phyloP scores from a whole-genome alignment of 2,113 vertebrate species.

The Mustela nigripes region DNA sequence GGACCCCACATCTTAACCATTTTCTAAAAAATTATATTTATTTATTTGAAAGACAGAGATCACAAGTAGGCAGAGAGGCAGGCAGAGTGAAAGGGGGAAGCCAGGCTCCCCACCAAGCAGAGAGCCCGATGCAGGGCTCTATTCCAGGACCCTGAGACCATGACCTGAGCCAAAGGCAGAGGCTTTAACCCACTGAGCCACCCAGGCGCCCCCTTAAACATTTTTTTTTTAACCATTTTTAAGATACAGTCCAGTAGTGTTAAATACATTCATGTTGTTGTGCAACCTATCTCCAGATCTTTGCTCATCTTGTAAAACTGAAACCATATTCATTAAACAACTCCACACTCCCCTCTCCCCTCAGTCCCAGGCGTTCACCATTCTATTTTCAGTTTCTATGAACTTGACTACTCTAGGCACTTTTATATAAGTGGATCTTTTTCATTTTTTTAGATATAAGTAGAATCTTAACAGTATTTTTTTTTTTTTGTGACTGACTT shows the following conservation, averaged over 20 bases:
- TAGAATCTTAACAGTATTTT: not conserved
- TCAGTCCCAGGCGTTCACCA: not conserved
- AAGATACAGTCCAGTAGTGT: not conserved
- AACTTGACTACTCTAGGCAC: not conserved
- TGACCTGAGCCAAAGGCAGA: too few relatives aligned
- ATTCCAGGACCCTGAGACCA: too few relatives aligned
- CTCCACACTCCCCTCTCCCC: fast-evolving
- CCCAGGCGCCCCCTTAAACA: too few relatives aligned
- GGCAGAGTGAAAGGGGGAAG: too few relatives aligned
- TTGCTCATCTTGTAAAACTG: not conserved
- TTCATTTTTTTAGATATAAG: not conserved
- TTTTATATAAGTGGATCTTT: not conserved
- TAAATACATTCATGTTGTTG: not conserved
- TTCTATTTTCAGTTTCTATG: not conserved
- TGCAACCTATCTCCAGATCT: not conserved
- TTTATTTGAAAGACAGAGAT: too few relatives aligned
- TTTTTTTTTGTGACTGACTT: not conserved
- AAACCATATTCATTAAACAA: not conserved
- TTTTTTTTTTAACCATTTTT: not conserved
- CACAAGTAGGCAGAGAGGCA: too few relatives aligned
- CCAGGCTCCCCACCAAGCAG: too few relatives aligned
- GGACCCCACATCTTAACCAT: not conserved
- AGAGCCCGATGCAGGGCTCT: too few relatives aligned
- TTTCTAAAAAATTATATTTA: not conserved
- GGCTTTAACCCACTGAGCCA: too few relatives aligned